phyloP scores from a whole-genome alignment of 2,113 vertebrate species.

The Petroica traversi region DNA sequence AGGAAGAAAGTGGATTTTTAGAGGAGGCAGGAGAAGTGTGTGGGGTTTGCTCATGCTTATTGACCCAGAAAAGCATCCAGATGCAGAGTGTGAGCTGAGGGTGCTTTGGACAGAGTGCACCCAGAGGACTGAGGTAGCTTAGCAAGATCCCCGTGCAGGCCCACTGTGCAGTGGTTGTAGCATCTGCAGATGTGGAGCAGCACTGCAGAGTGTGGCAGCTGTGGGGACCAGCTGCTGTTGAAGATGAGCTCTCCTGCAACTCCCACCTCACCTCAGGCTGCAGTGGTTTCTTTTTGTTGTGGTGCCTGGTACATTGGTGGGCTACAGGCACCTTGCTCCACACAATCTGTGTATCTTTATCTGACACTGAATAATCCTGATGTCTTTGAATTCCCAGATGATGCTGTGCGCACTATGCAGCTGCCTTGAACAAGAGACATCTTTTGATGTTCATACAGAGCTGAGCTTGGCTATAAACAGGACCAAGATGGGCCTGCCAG shows the following conservation, averaged over 20 bases:
- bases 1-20: neutral
- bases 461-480: rapidly evolving
- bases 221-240: neutral
- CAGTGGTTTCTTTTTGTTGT: neutral
- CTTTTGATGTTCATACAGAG: neutral
- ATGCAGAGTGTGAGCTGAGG: neutral
- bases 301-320: neutral
- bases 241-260: neutral
- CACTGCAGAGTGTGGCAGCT: neutral
- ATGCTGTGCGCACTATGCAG: neutral
- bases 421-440: neutral
- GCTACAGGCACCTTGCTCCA: neutral
- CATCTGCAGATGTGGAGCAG: neutral
- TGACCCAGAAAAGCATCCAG: neutral
- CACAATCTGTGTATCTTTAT: no score
- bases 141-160: neutral
- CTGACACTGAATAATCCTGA: neutral
- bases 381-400: neutral
- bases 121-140: neutral
- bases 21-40: neutral
- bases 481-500: neutral
- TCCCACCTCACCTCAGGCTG: neutral
- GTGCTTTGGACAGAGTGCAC: no score
- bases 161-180: neutral
- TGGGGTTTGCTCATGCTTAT: rapidly evolving